Evolutionary conservation across 2,888 invertebrate species (phyloP), one percentile per base, ranked within the genome.

Genomic region (Tigriopus californicus): DNA sequence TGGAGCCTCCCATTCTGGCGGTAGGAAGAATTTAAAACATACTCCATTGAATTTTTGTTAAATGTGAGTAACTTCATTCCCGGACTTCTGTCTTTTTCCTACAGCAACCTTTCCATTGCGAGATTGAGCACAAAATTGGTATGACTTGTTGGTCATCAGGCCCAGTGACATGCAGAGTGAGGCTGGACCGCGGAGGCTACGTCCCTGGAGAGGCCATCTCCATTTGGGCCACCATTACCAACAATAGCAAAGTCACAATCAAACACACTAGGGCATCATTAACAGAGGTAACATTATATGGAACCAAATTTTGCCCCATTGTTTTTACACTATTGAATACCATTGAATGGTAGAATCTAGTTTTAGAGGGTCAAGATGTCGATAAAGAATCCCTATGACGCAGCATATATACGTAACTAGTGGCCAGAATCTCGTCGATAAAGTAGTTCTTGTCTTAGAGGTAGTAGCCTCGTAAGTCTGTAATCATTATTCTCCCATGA

Each of bases 161-260:
- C 54, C 79, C 83, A 10, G 86, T 94, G 52, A 76, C 83, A 57
- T 91, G 90, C 69, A 79, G 83, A 67, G 87, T 92, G 62, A 78
- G 84, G 62, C 75, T 94, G 63, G 89, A 90, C 73, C 80, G 90
- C 68, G 88, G 89, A 61, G 94, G 92, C 22, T 95, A 89, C 73
- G 90, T 94, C 62, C 90, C 92, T 13, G 94, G 92, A 2, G 91
- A 94, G 73, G 87, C 84, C 68, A 84, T 94, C 70, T 80, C 81
- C 66, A 80, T 94, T 65, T 82, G 82, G 62, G 92, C 91, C 18
- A 81, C 80, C 62, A 80, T 94, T 57, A 78, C 79, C 69, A 95
- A 94, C 75, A 77, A 82, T 68, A 88, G 89, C 68, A 80, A 82
- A 68, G 83, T 86, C 61, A 84, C 84, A 55, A 83, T 94, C 68